Evolutionary conservation across 2,113 vertebrate genomes (phyloP), one percentile per base, ranked within the genome.

Genomic region (Fregetta grallaria): DNA sequence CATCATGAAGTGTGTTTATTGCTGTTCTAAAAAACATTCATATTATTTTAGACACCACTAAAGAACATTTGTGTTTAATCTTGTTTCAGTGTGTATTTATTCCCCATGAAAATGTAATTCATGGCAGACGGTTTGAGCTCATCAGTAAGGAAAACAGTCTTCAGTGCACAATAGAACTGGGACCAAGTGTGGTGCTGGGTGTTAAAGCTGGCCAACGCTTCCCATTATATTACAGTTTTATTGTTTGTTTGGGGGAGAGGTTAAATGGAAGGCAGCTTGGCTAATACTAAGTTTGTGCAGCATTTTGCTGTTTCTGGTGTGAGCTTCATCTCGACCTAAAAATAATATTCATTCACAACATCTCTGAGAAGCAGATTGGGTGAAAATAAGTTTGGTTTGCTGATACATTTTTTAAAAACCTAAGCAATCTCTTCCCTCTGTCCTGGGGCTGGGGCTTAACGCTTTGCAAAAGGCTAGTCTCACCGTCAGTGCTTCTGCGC

Each of bases 61-160:
- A 97, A 97, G 95, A 96, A 90, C 91, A 59, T 96, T 96, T 95
- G 86, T 79, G 91, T 94, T 96, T 97, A 94, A 90, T 97, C 91
- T 95, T 92, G 97, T 97, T 97, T 95, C 85, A 95, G 55, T 59
- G 91, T 92, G 58, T 85, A 96, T 97, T 96, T 96, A 96, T 96
- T 86, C 59, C 77, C 91, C 66, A 76, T 91, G 95, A 94, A 94
- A 94, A 95, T 86, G 77, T 94, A 97, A 95, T 94, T 94, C 92
- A 85, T 96, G 97, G 74, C 91, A 95, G 87, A 79, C 81, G 2
- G 91, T 91, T 92, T 78, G 80, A 89, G 77, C 84, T 94, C 80
- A 70, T 94, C 86, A 82, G 86, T 42, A 91, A 72, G 73, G 91
- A 89, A 95, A 94, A 91, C 42, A 85, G 74, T 89, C 81, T 82